Percentiles rank a stretch among this genome's conserved stretches.
Conservation (phyloP, 64 coral and sea anemone species). For the Stylophora pistillata region DNA sequence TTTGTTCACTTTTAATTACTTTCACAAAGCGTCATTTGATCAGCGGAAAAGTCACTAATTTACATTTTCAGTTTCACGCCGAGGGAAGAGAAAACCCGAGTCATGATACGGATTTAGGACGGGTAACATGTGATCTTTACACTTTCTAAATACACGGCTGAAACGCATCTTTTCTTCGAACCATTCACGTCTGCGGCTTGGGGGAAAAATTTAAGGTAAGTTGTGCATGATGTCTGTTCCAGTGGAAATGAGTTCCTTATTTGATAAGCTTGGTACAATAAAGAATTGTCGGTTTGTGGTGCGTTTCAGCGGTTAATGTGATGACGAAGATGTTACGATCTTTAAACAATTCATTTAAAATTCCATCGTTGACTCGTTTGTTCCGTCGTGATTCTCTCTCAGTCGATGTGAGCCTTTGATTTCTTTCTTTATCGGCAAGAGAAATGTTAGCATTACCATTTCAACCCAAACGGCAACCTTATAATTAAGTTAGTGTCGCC, state of each 20-base stretch:
- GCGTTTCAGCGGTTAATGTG: neutral
- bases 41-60: conserved; percentile 3
- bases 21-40: neutral
- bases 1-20: conserved; percentile 41
- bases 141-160: neutral
- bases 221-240: neutral
- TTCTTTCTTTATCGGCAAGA: no score
- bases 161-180: neutral
- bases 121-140: neutral
- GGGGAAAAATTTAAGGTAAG: neutral
- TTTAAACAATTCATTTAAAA: neutral
- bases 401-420: no score
- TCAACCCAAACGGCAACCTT: no score
- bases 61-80: neutral
- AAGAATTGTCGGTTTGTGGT: neutral
- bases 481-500: no score
- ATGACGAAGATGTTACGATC: neutral
- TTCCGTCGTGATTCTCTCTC: no score
- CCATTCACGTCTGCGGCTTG: neutral
- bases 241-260: neutral
- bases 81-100: neutral
- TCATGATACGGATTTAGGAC: neutral
- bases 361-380: no score
- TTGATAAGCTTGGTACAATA: neutral
- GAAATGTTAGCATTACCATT: no score